phyloP scores from a whole-genome alignment of 2,797 vertebrate species.

The Sebastes nivosus region DNA sequence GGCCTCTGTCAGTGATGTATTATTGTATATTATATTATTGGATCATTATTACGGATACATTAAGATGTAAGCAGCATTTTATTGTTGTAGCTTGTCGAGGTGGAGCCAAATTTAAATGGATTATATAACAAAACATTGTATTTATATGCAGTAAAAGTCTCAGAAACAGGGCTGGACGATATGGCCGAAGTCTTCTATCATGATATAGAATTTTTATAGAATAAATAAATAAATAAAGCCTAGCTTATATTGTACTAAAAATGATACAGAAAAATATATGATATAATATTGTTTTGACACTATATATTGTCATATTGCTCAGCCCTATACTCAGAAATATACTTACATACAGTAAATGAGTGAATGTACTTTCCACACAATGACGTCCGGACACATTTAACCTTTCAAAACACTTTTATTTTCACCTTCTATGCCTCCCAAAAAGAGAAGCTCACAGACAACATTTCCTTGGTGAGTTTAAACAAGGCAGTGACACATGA shows the following conservation, averaged over 20 bases:
- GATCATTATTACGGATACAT: not conserved
- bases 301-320: no score
- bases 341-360: not conserved
- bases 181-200: no score
- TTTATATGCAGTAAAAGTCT: not conserved
- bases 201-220: no score
- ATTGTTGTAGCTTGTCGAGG: not conserved
- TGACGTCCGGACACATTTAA: constrained; percentile 32
- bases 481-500: constrained; percentile 75
- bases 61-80: not conserved
- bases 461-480: constrained; percentile 75
- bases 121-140: not conserved
- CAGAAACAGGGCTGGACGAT: not conserved
- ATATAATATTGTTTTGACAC: no score
- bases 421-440: constrained; percentile 65
- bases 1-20: not conserved
- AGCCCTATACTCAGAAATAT: not conserved
- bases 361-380: constrained; percentile 24
- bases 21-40: not conserved
- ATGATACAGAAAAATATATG: no score
- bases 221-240: no score
- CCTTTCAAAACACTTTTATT: constrained; percentile 81
- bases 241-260: no score
- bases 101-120: not conserved
- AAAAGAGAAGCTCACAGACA: constrained; percentile 75